Percentiles rank a stretch among this genome's conserved stretches.
Evolutionary conservation across 2,888 invertebrate species (phyloP).

Genomic region (Mythimna impura): DNA sequence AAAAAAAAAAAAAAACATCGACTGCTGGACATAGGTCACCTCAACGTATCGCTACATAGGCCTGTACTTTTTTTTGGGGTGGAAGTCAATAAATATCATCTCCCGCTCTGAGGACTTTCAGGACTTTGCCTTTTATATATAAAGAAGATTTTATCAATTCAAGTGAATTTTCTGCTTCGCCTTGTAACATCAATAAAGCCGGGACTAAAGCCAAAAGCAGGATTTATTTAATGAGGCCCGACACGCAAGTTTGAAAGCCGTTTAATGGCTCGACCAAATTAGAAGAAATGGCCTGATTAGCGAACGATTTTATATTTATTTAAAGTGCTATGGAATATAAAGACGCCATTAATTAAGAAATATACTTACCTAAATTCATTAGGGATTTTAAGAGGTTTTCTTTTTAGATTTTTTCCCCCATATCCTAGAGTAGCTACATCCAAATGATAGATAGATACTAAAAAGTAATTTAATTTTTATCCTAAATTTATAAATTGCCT

Average conservation of each 20-base stretch:
- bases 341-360: conserved; percentile 39
- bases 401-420: not conserved
- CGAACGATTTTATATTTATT: conserved; percentile 49
- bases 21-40: too few species aligned
- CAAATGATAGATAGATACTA: too few species aligned
- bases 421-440: too few species aligned
- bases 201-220: conserved; percentile 25
- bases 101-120: too few species aligned
- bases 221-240: conserved; percentile 55
- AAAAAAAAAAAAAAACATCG: too few species aligned
- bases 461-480: too few species aligned
- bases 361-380: conserved; percentile 23
- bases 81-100: too few species aligned
- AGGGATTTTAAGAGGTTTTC: conserved; percentile 2
- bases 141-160: not conserved
- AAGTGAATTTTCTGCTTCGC: conserved; percentile 30
- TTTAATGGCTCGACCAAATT: conserved; percentile 51
- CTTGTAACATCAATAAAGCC: not conserved
- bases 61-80: too few species aligned
- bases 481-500: too few species aligned
- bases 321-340: conserved; percentile 38
- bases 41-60: too few species aligned
- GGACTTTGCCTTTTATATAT: too few species aligned
- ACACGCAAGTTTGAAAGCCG: conserved; percentile 48
- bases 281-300: conserved; percentile 47